Percentiles rank a stretch among this genome's conserved stretches.
Evolutionary conservation across 2,113 vertebrate genomes (phyloP).

Genomic region (Amphilophus citrinellus): DNA sequence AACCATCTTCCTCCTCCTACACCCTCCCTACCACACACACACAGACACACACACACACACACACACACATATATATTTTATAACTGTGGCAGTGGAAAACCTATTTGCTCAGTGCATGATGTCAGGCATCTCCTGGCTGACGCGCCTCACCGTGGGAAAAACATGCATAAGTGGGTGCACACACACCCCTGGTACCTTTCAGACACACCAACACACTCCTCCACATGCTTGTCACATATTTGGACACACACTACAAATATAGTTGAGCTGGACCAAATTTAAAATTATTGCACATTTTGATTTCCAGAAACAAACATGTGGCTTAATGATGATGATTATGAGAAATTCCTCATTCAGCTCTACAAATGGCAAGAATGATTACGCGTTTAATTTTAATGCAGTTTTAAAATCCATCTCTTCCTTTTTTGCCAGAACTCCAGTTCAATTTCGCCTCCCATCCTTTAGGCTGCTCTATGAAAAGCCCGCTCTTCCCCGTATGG

Average conservation of each 20-base stretch:
- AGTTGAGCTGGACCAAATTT: neutral
- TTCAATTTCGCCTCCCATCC: constrained; percentile 62
- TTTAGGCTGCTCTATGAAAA: constrained; percentile 61
- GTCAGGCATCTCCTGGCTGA: constrained; percentile 70
- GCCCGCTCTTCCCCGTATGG: constrained; percentile 42
- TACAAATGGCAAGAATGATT: constrained; percentile 36
- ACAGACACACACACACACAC: constrained; percentile 6
- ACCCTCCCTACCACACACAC: constrained; percentile 37
- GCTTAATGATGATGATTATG: neutral
- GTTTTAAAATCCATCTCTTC: constrained; percentile 47
- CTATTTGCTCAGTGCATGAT: constrained; percentile 60
- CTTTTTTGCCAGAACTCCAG: constrained; percentile 43
- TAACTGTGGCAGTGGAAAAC: constrained; percentile 52
- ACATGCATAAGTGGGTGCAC: constrained; percentile 37
- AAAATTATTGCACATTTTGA: neutral
- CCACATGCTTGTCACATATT: constrained; percentile 36
- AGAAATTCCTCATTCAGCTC: constrained; percentile 10
- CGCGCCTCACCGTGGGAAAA: constrained; percentile 67
- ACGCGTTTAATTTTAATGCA: constrained; percentile 47
- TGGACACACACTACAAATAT: neutral
- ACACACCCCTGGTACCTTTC: constrained; percentile 15
- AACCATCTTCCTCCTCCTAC: constrained; percentile 61
- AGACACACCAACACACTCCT: constrained; percentile 22
- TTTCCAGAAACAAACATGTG: neutral
- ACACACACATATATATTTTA: constrained; percentile 20